Evolutionary conservation across 1,140 invertebrate genomes (phyloP), one percentile per base, ranked within the genome.

Genomic region (Brachionus paranguensis): DNA sequence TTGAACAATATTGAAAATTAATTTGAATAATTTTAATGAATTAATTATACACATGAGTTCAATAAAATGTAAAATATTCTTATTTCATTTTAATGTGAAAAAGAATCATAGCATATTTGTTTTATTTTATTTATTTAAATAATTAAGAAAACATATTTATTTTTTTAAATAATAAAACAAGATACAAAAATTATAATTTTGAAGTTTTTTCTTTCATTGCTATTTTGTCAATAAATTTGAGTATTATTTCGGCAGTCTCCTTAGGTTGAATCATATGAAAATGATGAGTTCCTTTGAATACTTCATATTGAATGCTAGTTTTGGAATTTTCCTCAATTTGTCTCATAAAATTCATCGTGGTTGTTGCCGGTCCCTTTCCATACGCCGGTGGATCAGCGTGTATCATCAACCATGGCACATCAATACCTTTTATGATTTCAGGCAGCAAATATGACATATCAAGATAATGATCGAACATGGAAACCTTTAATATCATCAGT

Each of bases 191-290:
- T 45, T 76, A 76, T 76, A 76, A 76, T 76, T 76, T 76, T 37
- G 72, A 29, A 76, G 8, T 76, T 37, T 20, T 20, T 76, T 68
- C 64, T 29, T 76, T 76, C 1, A n/a, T 33, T 27, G 11, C 17
- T 20, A 50, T 27, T 29, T 53, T 76, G 10, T 76, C 72, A 12
- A 76, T 50, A 50, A 76, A 76, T 50, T 50, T 76, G 24, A 64
- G 43, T 29, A 81, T 81, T 64, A 81, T 64, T 41, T 81, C 53
- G n/a, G 50, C 53, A 20, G 78, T 81, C 64, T 68, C 53, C 41
- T 68, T 60, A 24, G 78, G 53, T 10, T 81, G n/a, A 29, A 81
- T 81, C 78, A 81, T 81, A 27, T 81, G 78, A 81, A 81, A 81
- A 68, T 81, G 78, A 81, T 81, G 78, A 29, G 78, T 81, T 24